These are phyloP conservation scores for Cataglyphis rosenhaueri DNA, from an alignment of 2,888 invertebrate genomes.

Conservation along the genomic window DNA sequence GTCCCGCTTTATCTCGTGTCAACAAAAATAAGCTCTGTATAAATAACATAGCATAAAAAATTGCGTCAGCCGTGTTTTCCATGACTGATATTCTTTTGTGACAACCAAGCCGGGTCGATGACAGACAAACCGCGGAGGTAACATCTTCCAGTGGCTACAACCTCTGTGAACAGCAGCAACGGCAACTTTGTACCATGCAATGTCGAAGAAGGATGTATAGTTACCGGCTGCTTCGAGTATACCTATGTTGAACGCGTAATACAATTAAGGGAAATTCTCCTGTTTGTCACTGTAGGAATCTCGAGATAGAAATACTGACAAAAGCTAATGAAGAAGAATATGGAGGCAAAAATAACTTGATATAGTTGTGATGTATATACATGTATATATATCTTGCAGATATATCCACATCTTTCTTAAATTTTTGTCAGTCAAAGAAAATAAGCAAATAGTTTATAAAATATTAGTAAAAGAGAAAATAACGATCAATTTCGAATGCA, in stretches of 20 bases:
- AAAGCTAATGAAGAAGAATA: neutral
- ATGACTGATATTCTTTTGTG: constrained; percentile 85
- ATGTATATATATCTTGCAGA: no score
- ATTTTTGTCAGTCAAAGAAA: neutral
- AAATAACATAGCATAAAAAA: constrained; percentile 30
- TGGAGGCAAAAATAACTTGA: neutral
- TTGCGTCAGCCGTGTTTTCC: constrained; percentile 67
- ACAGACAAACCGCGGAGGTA: constrained; percentile 93
- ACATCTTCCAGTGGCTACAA: constrained; percentile 93
- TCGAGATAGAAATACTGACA: neutral
- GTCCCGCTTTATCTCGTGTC: neutral
- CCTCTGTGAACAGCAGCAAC: constrained; percentile 93
- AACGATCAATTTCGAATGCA: neutral
- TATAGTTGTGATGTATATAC: neutral
- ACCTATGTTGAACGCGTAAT: constrained; percentile 85
- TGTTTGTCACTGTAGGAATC: constrained; percentile 47
- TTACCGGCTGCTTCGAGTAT: constrained; percentile 89
- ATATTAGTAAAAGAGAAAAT: neutral
- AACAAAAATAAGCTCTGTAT: constrained; percentile 33
- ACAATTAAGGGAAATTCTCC: constrained; percentile 64
- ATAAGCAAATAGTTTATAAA: neutral
- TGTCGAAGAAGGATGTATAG: constrained; percentile 94
- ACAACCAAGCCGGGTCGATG: constrained; percentile 93
- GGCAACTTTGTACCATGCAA: constrained; percentile 91
- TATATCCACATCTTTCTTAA: neutral